Evolutionary conservation across 92 coral and sea anemone species (phyloP), one percentile per base, ranked within the genome.

Genomic region (Zoanthus sansibaricus): DNA sequence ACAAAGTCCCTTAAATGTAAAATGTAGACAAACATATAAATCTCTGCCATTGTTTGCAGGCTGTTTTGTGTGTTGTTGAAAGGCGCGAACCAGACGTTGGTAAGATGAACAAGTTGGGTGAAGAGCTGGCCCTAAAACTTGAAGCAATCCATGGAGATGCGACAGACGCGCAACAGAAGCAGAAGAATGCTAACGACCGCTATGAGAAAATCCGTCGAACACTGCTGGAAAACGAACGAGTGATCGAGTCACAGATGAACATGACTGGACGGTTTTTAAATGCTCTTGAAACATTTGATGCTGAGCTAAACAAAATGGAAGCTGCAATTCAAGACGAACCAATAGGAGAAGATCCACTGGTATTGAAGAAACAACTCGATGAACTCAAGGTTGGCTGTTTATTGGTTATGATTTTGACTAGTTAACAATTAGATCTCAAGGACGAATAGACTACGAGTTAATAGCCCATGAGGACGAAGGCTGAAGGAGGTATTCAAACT

Each of bases 141-240:
- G 91, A 90, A 61, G 88, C 64, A 67, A 62, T 89, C 62, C 69
- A 91, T 25, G 98, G 98, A 8, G 92, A 93, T 48, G 88, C 95
- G 9, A 64, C 87, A 25, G 98, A 82, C 30, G 93, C 95, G 3
- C 82, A 86, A 21, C 87, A 82, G 85, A 87, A 89, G 14, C 89
- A 85, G 86, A 82, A 89, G 69, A 61, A 90, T 25, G 89, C 98
- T 20, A 91, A 78, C 58, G 94, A 94, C 12, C 95, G 98, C 14
- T 94, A 94, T 82, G 94, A 97, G 83, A 94, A 91, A 33, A 89
- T 97, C 30, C 93, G 88, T 70, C 76, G 92, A 56, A 96, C 89
- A 25, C 84, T 97, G 46, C 82, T 86, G 59, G 91, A 91, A 83
- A 91, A 90, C 49, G 91, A 94, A 55, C 92, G 93, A 9, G 78